Evolutionary conservation across 2,888 invertebrate genomes (phyloP).

Genomic region (Trissoscelio sp.): DNA sequence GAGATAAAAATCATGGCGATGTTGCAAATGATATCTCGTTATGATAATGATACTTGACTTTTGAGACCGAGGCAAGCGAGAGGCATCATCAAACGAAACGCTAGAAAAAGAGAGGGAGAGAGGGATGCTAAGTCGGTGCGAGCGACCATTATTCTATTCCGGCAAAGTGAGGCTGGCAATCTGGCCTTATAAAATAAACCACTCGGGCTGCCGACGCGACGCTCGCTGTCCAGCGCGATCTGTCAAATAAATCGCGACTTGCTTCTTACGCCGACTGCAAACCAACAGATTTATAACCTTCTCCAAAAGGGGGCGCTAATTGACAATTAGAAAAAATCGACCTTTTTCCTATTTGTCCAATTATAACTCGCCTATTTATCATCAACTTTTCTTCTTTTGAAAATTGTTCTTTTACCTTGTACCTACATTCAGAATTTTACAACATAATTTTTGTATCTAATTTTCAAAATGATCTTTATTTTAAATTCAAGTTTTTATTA

Average conservation of each 20-base stretch:
- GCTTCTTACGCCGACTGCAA: conserved; percentile 74
- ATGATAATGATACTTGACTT: conserved; percentile 74
- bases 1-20: conserved; percentile 50
- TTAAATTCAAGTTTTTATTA: too few relatives aligned
- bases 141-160: conserved; percentile 81
- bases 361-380: too few relatives aligned
- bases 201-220: conserved; percentile 73
- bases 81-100: conserved; percentile 40
- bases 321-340: too few relatives aligned
- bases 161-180: conserved; percentile 80
- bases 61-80: conserved; percentile 70
- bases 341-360: too few relatives aligned
- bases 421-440: too few relatives aligned
- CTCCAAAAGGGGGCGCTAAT: conserved; percentile 46
- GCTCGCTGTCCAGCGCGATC: conserved; percentile 76
- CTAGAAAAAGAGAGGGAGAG: conserved; percentile 51
- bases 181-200: conserved; percentile 81
- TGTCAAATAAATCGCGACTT: conserved; percentile 81
- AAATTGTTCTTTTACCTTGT: too few relatives aligned
- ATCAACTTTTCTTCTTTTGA: too few relatives aligned
- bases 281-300: conserved; percentile 58
- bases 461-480: too few relatives aligned
- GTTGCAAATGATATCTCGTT: conserved; percentile 60
- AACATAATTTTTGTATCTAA: too few relatives aligned
- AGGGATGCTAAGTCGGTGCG: conserved; percentile 60